Conservation (phyloP, 2,797 vertebrate genomes). For the Smutsia gigantea region DNA sequence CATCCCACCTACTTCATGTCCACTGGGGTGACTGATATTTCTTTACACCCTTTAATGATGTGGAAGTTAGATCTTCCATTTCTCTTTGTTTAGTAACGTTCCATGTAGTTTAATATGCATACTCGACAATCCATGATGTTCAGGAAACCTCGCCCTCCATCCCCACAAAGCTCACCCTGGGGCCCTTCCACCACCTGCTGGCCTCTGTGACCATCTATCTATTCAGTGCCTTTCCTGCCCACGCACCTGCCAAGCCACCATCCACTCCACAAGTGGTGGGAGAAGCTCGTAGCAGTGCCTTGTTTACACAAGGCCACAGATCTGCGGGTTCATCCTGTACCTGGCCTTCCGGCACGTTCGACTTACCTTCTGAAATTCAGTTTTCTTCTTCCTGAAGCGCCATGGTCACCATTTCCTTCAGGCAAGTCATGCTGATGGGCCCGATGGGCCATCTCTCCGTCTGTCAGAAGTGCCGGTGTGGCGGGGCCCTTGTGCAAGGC, state of each 20-base stretch:
- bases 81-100: background rate
- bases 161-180: background rate
- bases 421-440: background rate
- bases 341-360: too few species aligned
- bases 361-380: background rate
- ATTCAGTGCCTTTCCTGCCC: too few species aligned
- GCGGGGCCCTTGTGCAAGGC: background rate
- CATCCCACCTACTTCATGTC: background rate
- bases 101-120: too few species aligned
- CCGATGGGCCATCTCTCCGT: background rate
- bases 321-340: too few species aligned
- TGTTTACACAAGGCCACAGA: background rate
- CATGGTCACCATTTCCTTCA: background rate
- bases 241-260: too few species aligned
- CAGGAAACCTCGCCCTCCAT: background rate
- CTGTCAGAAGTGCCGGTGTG: background rate
- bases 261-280: too few species aligned
- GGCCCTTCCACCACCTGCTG: too few species aligned
- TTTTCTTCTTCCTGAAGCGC: background rate
- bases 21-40: background rate
- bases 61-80: background rate
- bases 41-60: background rate
- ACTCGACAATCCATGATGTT: background rate
- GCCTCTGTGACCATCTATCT: too few species aligned
- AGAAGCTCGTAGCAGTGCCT: too few species aligned